Percentiles rank a stretch among this genome's conserved stretches.
phyloP scores from a whole-genome alignment of 2,113 vertebrate species.

The Pangasianodon hypophthalmus region DNA sequence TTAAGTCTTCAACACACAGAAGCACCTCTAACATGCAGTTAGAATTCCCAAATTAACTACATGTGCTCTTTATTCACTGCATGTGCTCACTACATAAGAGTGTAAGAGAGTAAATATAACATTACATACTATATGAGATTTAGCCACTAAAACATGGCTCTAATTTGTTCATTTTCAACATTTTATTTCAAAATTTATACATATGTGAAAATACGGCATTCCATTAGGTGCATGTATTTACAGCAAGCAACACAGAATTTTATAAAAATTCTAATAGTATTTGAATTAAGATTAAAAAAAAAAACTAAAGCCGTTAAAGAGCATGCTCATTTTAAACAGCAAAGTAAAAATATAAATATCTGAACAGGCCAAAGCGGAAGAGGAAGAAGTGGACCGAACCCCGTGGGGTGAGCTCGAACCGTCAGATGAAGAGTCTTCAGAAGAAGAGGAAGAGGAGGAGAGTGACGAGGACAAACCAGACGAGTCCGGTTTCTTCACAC shows the following conservation, averaged over 20 bases:
- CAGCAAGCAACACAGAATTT: not conserved
- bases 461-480: conserved; percentile 93
- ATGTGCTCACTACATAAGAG: not conserved
- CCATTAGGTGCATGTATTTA: not conserved
- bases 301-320: not conserved
- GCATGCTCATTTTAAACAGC: not conserved
- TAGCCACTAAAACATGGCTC: not conserved
- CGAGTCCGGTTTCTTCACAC: conserved; percentile 90
- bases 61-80: not conserved
- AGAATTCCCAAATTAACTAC: not conserved
- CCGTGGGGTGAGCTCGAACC: conserved; percentile 92
- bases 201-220: no score
- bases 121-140: not conserved
- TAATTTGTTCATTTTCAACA: not conserved
- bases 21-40: not conserved
- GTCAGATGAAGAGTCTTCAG: conserved; percentile 89
- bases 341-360: not conserved
- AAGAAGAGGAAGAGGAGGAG: conserved; percentile 92
- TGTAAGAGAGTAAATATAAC: not conserved
- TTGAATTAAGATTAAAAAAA: not conserved
- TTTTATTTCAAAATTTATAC: no score
- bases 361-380: conserved; percentile 84
- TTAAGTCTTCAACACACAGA: not conserved
- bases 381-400: conserved; percentile 87
- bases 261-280: not conserved